Base-by-base conservation (phyloP, 2,888 invertebrate genomes). In the Embidobia sp. region DNA sequence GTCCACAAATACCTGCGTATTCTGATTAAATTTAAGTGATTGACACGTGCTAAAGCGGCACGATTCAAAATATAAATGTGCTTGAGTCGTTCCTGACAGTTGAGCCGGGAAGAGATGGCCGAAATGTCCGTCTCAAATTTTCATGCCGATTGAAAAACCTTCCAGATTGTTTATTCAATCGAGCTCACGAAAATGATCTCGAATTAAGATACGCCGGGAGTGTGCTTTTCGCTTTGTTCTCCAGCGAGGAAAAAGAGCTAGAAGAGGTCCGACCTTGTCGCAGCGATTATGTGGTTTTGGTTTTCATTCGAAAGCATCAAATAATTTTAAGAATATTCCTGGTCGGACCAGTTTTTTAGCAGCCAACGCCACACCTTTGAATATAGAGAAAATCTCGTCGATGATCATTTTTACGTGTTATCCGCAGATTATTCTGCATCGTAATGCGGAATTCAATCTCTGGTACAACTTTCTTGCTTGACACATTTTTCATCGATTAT, bases 291-390 rank as follows among this genome's bases (percentile, higher is more conserved):
- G n/a, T n/a, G n/a, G n/a, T n/a, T n/a, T n/a, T n/a, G 22, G 22
- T 6, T 22, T 22, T 3, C 1, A 35, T 13, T 3, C 13, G 31
- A 49, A 22, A 3, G 57, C 64, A 6, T 51, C 15, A 8, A 7
- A 7, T 7, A 16, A 16, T 7, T 1, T n/a, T n/a, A n/a, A 8
- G 16, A 37, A 44, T 67, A 61, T 46, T 61, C 35, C 67, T 55
- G 18, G 67, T 67, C 67, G 75, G 75, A 75, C 75, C 61, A 61
- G 75, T 74, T 75, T 75, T 67, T 48, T 63, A 63, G 22, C 49
- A 61, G 49, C 42, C 75, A 63, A 75, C 57, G 63, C 75, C 69
- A 69, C 75, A 75, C 75, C 75, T 75, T 69, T 26, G 27, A 35
- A 35, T 31, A 63, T 27, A 63, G 40, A 59, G 69, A 55, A 75